Conservation (phyloP, 2,797 vertebrate species). For the Capromys pilorides region DNA sequence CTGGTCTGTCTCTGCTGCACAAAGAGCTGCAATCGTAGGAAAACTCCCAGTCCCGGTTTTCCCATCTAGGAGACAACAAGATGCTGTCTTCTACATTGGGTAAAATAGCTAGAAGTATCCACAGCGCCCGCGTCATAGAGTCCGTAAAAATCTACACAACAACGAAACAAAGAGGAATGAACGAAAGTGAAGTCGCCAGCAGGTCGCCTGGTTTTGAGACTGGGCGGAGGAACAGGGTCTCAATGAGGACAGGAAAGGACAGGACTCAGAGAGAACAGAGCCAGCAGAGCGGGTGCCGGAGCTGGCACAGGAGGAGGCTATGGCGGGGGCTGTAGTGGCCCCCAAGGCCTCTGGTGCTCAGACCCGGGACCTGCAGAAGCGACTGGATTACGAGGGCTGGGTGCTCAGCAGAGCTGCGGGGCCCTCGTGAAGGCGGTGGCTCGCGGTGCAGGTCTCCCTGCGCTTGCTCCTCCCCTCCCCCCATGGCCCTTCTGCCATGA, state of each 20-base stretch:
- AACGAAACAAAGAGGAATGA: neutral
- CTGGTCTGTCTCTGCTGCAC: neutral
- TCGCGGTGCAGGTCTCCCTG: neutral
- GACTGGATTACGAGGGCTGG: neutral
- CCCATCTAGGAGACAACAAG: neutral
- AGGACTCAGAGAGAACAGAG: neutral
- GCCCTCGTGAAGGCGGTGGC: neutral
- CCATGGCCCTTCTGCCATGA: neutral
- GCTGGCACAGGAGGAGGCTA: neutral
- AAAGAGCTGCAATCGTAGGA: neutral
- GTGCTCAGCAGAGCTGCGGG: neutral
- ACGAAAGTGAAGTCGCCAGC: neutral
- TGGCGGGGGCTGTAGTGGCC: neutral
- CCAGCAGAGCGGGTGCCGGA: neutral
- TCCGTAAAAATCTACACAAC: constrained; percentile 10
- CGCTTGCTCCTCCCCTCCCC: neutral
- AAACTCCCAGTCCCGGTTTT: neutral
- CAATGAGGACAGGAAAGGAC: neutral
- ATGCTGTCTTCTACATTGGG: neutral
- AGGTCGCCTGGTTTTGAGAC: neutral
- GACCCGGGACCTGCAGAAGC: neutral
- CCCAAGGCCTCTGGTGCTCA: neutral
- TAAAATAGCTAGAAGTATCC: neutral
- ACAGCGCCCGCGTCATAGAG: neutral
- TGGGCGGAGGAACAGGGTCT: neutral